Base-by-base conservation (phyloP, 2,797 vertebrate genomes). In the Siniperca scherzeri region DNA sequence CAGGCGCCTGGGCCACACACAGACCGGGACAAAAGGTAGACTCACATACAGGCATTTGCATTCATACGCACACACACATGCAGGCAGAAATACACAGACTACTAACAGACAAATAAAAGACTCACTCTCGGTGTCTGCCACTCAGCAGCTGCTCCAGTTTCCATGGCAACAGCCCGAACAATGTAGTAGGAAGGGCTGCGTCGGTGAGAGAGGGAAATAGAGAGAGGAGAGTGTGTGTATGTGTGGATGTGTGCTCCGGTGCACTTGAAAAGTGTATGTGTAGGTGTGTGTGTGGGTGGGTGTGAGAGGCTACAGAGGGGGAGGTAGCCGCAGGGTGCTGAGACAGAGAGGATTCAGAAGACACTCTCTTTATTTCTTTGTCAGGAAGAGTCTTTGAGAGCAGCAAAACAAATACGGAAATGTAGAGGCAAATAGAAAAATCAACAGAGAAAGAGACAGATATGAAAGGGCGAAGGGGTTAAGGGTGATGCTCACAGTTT, bases 111-210 rank as follows among this genome's bases (percentile, higher is more conserved):
- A 91, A 96, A 94, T 93, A 93, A 93, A 94, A 94, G 92, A 92
- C 92, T 94, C 92, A 75, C 91, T 90, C 92, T 91, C 87, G 50
- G 89, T 94, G 96, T 96, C 95, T 95, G 95, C 96, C 95, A 97
- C 95, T 95, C 94, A 96, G 96, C 98, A 99, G 97, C 98, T 98
- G 98, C 97, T 96, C 94, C 93, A 80, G 96, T 98, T 97, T 89
- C 97, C 95, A 96, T 96, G 94, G 96, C 94, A 95, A 99, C 96
- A 42, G 65, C 64, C 19, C 25, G 95, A 80, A 98, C 97, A 98
- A 98, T 96, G 96, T 91, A 91, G 92, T 91, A 92, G 93, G 91
- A 94, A 94, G 95, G 95, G 90, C 93, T 91, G 87, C 59, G 81
- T 89, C 84, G 85, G 85, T 76, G 83, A 68, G 84, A 86, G 89